Percentiles rank a stretch among this genome's conserved stretches.
phyloP scores from a whole-genome alignment of 2,888 invertebrate genomes.

The Blera fallax region DNA sequence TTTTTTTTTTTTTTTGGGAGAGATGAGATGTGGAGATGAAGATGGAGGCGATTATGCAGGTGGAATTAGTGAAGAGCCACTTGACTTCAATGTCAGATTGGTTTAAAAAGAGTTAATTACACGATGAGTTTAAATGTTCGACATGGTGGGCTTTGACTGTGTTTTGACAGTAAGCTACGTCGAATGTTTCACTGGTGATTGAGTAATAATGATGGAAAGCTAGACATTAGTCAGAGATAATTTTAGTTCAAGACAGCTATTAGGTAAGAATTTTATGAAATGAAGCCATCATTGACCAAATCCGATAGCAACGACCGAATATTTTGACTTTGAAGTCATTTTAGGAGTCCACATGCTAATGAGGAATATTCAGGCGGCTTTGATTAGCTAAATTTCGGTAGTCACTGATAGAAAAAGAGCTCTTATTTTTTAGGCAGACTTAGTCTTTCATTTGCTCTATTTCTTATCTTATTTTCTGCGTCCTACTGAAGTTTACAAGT shows the following conservation, averaged over 20 bases:
- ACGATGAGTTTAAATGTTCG: neutral
- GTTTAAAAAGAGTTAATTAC: neutral
- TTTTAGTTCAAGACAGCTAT: neutral
- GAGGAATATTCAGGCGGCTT: no score
- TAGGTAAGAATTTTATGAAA: neutral
- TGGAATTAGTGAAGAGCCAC: neutral
- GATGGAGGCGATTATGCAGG: neutral
- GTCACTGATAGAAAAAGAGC: no score
- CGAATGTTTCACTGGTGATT: neutral
- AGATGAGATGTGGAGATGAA: neutral
- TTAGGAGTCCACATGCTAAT: no score
- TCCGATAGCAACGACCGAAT: no score
- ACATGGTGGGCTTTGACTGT: neutral
- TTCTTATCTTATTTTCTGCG: no score
- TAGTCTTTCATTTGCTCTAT: no score
- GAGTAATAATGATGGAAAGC: neutral
- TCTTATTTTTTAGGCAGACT: no score
- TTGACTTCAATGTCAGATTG: constrained; percentile 17
- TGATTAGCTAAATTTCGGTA: no score
- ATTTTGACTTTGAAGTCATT: no score
- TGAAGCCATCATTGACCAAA: no score
- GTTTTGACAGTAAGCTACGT: constrained; percentile 2
- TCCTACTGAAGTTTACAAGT: no score
- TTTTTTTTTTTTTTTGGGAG: neutral
- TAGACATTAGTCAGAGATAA: neutral